Evolutionary conservation across 2,797 vertebrate genomes (phyloP).

Genomic region (Pseudopleuronectes americanus): DNA sequence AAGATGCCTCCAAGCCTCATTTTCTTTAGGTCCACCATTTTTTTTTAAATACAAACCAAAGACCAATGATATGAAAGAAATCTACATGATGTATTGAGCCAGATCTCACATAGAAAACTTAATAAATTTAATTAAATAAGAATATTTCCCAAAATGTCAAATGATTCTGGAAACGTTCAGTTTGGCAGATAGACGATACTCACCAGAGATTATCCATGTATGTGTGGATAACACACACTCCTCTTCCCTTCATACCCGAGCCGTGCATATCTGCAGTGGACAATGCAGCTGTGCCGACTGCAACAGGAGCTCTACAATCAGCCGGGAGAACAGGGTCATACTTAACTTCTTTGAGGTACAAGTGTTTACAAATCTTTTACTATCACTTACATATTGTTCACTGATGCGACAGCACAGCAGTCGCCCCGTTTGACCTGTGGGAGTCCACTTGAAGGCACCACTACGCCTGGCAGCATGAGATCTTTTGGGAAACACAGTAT

Average conservation of each 20-base stretch:
- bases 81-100: too few species aligned
- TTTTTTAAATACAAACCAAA: too few species aligned
- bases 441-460: slow-evolving; percentile 88
- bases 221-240: slow-evolving; percentile 91
- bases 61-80: too few species aligned
- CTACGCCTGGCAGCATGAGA: slow-evolving; percentile 96
- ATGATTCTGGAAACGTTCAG: slow-evolving; percentile 5
- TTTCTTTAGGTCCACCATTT: too few species aligned
- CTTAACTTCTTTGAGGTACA: neutral
- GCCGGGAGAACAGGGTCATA: slow-evolving; percentile 13
- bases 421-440: slow-evolving; percentile 87
- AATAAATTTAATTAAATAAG: neutral
- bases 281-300: slow-evolving; percentile 88
- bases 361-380: neutral
- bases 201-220: slow-evolving; percentile 95
- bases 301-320: slow-evolving; percentile 89
- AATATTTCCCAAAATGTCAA: neutral
- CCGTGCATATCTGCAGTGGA: slow-evolving; percentile 89
- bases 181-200: slow-evolving; percentile 47
- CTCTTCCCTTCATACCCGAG: slow-evolving; percentile 94
- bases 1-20: too few species aligned
- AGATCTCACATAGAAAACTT: neutral
- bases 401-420: slow-evolving; percentile 88
- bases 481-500: slow-evolving; percentile 79
- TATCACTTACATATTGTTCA: slow-evolving; percentile 87